These are phyloP conservation scores for Plemyria rubiginata DNA, from an alignment of 2,888 invertebrate species.

Conservation along the genomic window DNA sequence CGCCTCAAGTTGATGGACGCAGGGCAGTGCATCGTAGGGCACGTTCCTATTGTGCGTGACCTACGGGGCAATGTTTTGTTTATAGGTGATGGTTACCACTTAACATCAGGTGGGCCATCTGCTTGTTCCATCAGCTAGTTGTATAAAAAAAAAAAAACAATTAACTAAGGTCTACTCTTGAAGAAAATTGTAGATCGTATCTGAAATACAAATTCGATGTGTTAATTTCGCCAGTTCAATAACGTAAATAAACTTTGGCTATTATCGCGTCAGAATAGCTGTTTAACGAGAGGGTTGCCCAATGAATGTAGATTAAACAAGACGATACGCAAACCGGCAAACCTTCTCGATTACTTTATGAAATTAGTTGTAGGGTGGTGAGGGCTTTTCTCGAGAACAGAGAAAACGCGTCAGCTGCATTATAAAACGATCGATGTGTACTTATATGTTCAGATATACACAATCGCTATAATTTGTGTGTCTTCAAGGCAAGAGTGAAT, in stretches of 20 bases:
- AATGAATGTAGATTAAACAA: constrained; percentile 79
- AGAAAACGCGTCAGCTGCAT: constrained; percentile 8
- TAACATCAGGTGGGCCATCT: no score
- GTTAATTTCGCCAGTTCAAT: constrained; percentile 67
- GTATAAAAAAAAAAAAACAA: no score
- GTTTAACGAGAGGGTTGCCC: constrained; percentile 75
- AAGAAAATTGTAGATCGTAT: constrained; percentile 39
- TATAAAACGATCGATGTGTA: background rate
- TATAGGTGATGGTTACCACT: no score
- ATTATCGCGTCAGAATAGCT: constrained; percentile 80
- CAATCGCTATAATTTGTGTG: no score
- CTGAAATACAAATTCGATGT: constrained; percentile 61
- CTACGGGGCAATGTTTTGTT: no score
- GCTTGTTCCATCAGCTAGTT: no score
- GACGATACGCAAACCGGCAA: constrained; percentile 70
- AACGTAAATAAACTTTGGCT: constrained; percentile 74
- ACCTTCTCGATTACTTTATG: constrained; percentile 74
- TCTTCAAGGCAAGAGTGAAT: no score
- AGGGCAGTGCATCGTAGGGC: no score
- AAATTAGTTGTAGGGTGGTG: constrained; percentile 66
- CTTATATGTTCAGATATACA: no score
- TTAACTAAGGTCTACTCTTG: constrained; percentile 8
- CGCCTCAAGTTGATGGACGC: no score
- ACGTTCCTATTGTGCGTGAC: no score
- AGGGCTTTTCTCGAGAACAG: constrained; percentile 17